These are phyloP conservation scores for Oasisia sp. DNA, from an alignment of 2,888 invertebrate genomes.

Conservation along the genomic window DNA sequence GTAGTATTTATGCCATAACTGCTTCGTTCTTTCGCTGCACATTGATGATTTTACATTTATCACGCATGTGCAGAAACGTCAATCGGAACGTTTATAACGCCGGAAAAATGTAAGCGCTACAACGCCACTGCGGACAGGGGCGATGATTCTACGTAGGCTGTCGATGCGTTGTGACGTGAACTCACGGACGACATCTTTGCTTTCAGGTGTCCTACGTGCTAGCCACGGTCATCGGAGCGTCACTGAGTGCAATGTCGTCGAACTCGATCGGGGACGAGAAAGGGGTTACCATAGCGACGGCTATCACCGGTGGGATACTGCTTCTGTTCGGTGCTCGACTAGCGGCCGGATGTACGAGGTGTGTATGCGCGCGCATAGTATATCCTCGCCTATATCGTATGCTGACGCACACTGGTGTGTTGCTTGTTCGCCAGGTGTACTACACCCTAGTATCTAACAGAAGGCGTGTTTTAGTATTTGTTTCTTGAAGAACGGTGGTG, in stretches of 20 bases:
- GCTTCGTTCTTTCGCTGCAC: too few relatives aligned
- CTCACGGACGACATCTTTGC: background rate
- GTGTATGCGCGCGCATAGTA: background rate
- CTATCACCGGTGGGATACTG: conserved; percentile 37
- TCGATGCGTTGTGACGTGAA: background rate
- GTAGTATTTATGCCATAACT: too few relatives aligned
- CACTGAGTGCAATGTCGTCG: conserved; percentile 32
- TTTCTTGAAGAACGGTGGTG: too few relatives aligned
- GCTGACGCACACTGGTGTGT: background rate
- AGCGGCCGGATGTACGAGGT: conserved; percentile 43
- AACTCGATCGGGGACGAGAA: conserved; percentile 28
- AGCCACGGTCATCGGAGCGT: conserved; percentile 33
- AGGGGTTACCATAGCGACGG: conserved; percentile 32
- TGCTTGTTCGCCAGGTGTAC: background rate
- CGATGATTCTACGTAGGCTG: background rate
- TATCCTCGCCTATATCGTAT: background rate
- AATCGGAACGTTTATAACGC: too few relatives aligned
- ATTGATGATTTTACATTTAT: too few relatives aligned
- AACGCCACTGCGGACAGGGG: background rate
- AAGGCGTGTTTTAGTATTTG: too few relatives aligned
- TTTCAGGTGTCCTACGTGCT: conserved; percentile 38
- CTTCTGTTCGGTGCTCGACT: conserved; percentile 39
- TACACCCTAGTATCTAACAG: background rate
- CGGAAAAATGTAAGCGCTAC: too few relatives aligned
- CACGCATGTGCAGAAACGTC: too few relatives aligned